These are phyloP conservation scores for Eupithecia tripunctaria DNA, from an alignment of 2,888 invertebrate species.

Conservation along the genomic window DNA sequence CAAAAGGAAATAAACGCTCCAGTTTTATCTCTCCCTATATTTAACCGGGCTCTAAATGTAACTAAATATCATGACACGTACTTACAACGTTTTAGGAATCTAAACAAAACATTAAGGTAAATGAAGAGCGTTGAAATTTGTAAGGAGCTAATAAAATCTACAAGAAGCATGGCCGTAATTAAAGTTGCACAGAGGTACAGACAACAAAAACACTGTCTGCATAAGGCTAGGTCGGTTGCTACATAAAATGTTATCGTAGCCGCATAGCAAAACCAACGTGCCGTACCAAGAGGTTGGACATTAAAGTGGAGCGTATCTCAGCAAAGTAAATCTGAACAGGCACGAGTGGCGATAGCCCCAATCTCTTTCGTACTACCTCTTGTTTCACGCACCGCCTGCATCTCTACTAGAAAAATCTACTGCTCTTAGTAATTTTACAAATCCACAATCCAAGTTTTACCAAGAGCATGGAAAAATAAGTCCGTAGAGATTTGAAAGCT, in stretches of 20 bases:
- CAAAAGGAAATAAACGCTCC: constrained; percentile 41
- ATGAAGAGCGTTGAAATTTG: constrained; percentile 21
- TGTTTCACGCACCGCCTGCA: constrained; percentile 67
- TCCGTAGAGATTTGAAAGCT: constrained; percentile 2
- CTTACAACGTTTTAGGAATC: not conserved
- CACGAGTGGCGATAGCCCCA: constrained; percentile 60
- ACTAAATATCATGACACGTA: constrained; percentile 18
- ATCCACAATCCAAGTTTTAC: not conserved
- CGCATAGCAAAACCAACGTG: constrained; percentile 53
- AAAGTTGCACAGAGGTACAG: constrained; percentile 30
- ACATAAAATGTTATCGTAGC: constrained; percentile 50
- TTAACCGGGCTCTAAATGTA: constrained; percentile 37
- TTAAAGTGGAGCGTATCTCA: constrained; percentile 68
- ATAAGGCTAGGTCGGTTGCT: constrained; percentile 29
- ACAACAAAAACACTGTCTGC: constrained; percentile 30
- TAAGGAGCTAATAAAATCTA: constrained; percentile 28
- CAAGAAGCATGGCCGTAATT: constrained; percentile 32
- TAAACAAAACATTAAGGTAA: constrained; percentile 21
- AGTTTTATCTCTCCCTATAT: constrained; percentile 39
- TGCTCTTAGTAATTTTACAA: constrained; percentile 9
- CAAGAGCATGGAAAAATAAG: not conserved
- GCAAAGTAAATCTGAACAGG: constrained; percentile 68
- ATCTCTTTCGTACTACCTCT: constrained; percentile 66
- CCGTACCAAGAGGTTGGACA: constrained; percentile 63
- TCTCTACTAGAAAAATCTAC: constrained; percentile 56